Percentiles rank a stretch among this genome's conserved stretches.
phyloP scores from a whole-genome alignment of 2,797 vertebrate species.

The Protosalanx chinensis region DNA sequence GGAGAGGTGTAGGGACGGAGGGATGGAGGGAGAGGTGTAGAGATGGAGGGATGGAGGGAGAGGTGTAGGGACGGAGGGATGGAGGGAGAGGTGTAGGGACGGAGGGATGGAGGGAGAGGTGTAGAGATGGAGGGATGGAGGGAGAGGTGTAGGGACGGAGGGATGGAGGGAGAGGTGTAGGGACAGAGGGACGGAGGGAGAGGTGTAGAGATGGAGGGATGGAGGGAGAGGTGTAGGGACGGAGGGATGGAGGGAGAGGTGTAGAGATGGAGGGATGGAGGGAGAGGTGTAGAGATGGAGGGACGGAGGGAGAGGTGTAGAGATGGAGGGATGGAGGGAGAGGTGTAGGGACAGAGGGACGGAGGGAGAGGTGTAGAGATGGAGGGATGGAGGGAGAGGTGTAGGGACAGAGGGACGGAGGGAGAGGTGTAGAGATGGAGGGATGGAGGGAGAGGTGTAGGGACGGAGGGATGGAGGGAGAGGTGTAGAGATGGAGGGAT shows the following conservation, averaged over 20 bases:
- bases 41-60: no score
- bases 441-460: no score
- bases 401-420: not conserved
- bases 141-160: not conserved
- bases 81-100: not conserved
- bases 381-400: no score
- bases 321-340: no score
- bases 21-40: not conserved
- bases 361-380: not conserved
- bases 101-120: no score
- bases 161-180: no score
- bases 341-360: no score
- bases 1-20: no score
- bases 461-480: not conserved
- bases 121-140: not conserved
- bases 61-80: no score
- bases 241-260: not conserved
- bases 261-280: not conserved
- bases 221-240: no score
- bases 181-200: not conserved
- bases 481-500: not conserved
- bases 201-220: not conserved
- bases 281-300: no score
- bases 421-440: not conserved
- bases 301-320: not conserved